Conservation (phyloP, 2,888 invertebrate genomes). For the Scrobipalpa atriplicella region DNA sequence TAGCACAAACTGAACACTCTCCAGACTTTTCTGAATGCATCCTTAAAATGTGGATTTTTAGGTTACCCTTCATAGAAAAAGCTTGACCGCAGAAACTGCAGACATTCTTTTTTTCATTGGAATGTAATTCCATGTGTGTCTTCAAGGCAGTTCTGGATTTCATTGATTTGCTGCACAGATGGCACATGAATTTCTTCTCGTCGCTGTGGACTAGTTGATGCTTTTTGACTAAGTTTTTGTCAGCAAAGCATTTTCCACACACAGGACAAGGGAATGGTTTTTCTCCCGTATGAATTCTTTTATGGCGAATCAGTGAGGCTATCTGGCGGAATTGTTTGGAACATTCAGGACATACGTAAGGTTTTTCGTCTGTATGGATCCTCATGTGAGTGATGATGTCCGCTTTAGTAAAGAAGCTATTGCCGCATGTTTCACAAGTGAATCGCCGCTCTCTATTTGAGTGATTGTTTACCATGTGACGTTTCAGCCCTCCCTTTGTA, state of each 20-base stretch:
- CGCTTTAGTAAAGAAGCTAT: conserved; percentile 65
- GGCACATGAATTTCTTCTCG: conserved; percentile 80
- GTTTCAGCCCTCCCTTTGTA: conserved; percentile 62
- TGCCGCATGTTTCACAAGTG: conserved; percentile 73
- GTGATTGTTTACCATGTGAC: conserved; percentile 63
- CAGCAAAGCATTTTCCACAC: conserved; percentile 67
- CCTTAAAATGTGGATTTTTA: conserved; percentile 78
- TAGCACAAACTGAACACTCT: conserved; percentile 76
- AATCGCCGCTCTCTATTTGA: conserved; percentile 60
- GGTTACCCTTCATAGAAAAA: conserved; percentile 80
- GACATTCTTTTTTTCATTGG: conserved; percentile 67
- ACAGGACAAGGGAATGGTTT: conserved; percentile 65
- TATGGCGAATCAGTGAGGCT: conserved; percentile 69
- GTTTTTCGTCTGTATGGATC: conserved; percentile 69
- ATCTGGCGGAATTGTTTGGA: conserved; percentile 63
- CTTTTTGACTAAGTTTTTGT: conserved; percentile 59
- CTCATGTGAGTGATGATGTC: conserved; percentile 70
- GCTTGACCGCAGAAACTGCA: conserved; percentile 74
- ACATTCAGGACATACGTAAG: conserved; percentile 67
- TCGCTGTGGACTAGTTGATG: conserved; percentile 71
- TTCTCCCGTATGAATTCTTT: conserved; percentile 71
- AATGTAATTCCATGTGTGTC: conserved; percentile 72
- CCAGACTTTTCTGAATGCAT: conserved; percentile 83
- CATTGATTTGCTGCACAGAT: conserved; percentile 77
- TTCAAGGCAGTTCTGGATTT: conserved; percentile 77